Evolutionary conservation across 2,113 vertebrate species (phyloP).

Genomic region (Columba janthina): DNA sequence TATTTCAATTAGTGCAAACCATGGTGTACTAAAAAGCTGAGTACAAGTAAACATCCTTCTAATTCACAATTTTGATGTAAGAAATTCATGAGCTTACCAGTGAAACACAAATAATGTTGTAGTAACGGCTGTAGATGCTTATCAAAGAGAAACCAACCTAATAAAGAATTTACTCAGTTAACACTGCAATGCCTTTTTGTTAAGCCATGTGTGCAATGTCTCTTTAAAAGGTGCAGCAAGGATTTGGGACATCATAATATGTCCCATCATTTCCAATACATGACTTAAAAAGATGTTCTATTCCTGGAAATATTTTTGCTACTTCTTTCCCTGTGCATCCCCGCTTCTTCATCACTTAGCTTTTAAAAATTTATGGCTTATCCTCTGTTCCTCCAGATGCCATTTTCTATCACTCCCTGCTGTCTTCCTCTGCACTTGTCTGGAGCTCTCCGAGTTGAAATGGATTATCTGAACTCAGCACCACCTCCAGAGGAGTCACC

Average conservation of each 20-base stretch:
- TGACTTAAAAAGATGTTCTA: background rate
- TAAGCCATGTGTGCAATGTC: background rate
- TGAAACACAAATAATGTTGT: background rate
- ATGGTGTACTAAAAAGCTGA: background rate
- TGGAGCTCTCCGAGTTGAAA: conserved; percentile 11
- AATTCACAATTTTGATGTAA: background rate
- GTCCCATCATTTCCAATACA: background rate
- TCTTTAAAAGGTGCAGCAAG: background rate
- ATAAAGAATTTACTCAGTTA: background rate
- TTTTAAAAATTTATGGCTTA: conserved; percentile 50
- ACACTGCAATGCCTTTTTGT: background rate
- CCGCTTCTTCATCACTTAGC: background rate
- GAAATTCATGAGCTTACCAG: background rate
- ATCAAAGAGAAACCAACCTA: background rate
- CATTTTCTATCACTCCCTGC: conserved; percentile 31
- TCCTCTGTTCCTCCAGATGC: background rate
- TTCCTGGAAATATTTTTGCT: conserved; percentile 18
- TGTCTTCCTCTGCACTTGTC: conserved; percentile 16
- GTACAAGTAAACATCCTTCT: background rate
- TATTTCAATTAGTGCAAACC: background rate
- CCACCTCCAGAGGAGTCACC: conserved; percentile 9
- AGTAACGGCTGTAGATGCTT: background rate
- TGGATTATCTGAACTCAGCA: conserved; percentile 21
- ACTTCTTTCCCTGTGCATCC: background rate
- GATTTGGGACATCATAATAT: background rate